These are phyloP conservation scores for Zingel zingel DNA, from an alignment of 2,113 vertebrate species.

Conservation along the genomic window DNA sequence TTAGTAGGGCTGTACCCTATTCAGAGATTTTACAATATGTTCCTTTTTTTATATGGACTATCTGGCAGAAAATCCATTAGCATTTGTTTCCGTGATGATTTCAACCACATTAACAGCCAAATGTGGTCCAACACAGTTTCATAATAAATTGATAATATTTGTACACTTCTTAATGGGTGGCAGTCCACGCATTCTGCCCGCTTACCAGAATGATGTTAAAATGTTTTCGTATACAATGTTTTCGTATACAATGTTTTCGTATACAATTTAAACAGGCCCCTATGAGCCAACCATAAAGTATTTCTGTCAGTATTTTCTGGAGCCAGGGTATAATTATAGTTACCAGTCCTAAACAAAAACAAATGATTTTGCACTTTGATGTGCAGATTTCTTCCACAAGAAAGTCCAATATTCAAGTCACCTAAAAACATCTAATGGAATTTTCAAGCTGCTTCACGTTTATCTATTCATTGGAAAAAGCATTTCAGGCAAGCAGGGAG, in stretches of 20 bases:
- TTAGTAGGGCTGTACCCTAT: too few relatives aligned
- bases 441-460: conserved; percentile 4
- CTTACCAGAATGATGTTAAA: background rate
- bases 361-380: background rate
- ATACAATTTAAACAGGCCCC: background rate
- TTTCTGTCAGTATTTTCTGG: background rate
- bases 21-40: too few relatives aligned
- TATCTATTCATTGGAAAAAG: conserved; percentile 20
- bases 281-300: background rate
- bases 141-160: too few relatives aligned
- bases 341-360: background rate
- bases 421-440: background rate
- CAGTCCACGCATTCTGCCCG: too few relatives aligned
- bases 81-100: too few relatives aligned
- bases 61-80: too few relatives aligned
- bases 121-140: too few relatives aligned
- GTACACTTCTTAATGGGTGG: too few relatives aligned
- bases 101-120: too few relatives aligned
- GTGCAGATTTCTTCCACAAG: background rate
- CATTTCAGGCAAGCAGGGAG: background rate
- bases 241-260: background rate
- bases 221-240: background rate
- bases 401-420: background rate
- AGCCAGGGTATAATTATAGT: background rate
- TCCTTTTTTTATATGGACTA: too few relatives aligned